Conservation (phyloP, 2,888 invertebrate species). For the Stenichneumon culpator region DNA sequence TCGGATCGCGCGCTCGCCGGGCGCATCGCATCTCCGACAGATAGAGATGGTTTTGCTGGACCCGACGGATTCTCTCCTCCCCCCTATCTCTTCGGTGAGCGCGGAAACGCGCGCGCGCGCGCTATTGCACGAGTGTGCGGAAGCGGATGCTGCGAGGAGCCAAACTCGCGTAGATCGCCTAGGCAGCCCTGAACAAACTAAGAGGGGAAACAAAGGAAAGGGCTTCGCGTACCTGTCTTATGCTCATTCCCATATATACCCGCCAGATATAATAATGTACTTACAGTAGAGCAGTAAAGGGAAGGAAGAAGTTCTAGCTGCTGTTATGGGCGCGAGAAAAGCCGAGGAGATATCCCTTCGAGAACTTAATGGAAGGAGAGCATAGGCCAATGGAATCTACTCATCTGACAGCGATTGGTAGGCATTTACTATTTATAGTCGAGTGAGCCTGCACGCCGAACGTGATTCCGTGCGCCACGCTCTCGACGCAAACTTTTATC, state of each 20-base stretch:
- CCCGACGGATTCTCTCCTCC: conserved; percentile 20
- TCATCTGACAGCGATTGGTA: conserved; percentile 74
- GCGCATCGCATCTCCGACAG: conserved; percentile 8
- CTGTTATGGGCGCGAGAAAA: conserved; percentile 67
- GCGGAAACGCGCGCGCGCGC: conserved; percentile 58
- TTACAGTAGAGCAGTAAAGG: not conserved
- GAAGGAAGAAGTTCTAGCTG: conserved; percentile 40
- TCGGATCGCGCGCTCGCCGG: conserved; percentile 47
- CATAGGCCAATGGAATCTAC: conserved; percentile 71
- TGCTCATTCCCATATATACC: conserved; percentile 52
- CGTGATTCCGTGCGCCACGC: conserved; percentile 74
- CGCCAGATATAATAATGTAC: not conserved
- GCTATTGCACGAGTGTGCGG: conserved; percentile 52
- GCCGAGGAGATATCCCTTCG: conserved; percentile 65
- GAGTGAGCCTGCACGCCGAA: conserved; percentile 68
- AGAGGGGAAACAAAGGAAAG: conserved; percentile 61
- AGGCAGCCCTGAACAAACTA: not conserved
- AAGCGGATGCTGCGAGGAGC: conserved; percentile 64
- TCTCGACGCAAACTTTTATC: conserved; percentile 62
- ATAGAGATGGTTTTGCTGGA: conserved; percentile 14
- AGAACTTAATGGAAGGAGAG: conserved; percentile 70
- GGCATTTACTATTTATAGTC: conserved; percentile 71
- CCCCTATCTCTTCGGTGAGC: not conserved
- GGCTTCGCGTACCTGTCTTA: conserved; percentile 40
- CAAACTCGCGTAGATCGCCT: conserved; percentile 31